These are phyloP conservation scores for Condylura cristata DNA, from an alignment of 2,113 vertebrate species.

Conservation along the genomic window DNA sequence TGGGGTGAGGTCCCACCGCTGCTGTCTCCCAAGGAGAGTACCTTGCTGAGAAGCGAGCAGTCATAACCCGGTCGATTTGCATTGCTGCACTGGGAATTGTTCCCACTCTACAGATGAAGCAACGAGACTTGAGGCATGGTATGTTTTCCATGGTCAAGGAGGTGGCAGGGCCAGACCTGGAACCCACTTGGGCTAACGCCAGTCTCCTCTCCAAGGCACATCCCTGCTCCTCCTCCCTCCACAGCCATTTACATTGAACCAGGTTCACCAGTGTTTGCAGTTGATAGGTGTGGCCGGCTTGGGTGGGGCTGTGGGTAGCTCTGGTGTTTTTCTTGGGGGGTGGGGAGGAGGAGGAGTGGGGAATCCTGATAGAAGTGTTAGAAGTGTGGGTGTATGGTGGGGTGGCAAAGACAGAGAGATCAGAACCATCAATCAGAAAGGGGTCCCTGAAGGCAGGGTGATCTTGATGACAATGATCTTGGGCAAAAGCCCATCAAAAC, in stretches of 20 bases:
- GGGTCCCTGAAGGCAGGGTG: neutral
- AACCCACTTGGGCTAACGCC: neutral
- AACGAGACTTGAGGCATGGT: neutral
- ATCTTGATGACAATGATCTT: conserved; percentile 9
- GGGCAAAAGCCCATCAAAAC: neutral
- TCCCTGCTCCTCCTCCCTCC: neutral
- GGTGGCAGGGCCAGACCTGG: neutral
- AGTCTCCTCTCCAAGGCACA: neutral
- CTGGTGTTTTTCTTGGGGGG: neutral
- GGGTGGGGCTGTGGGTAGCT: neutral
- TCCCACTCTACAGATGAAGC: conserved; percentile 6
- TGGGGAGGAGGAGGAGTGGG: neutral
- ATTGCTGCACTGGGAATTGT: neutral
- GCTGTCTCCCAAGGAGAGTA: neutral
- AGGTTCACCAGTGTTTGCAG: neutral
- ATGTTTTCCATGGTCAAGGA: neutral
- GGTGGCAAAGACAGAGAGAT: neutral
- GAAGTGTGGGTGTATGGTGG: neutral
- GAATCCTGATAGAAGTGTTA: neutral
- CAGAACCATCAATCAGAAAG: neutral
- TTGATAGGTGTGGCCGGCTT: neutral
- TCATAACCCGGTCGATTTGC: neutral
- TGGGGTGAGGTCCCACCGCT: neutral
- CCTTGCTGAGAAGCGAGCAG: neutral
- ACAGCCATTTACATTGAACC: neutral